These are phyloP conservation scores for Eueremaeus valkanovi DNA, from an alignment of 2,888 invertebrate species.

Conservation along the genomic window DNA sequence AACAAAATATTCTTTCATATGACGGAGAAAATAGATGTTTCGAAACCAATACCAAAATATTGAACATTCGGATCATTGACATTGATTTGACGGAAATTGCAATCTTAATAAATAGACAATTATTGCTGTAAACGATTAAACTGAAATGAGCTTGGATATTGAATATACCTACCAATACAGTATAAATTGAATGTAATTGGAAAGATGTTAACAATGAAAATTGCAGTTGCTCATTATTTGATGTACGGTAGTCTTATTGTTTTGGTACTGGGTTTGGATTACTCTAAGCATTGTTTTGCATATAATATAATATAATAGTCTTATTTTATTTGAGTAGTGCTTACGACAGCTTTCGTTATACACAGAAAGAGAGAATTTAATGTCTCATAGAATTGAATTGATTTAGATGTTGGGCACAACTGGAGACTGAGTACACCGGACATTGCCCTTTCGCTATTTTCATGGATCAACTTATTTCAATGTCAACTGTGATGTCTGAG, in stretches of 20 bases:
- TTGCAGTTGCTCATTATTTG: too few relatives aligned
- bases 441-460: conserved; percentile 10
- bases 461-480: conserved; percentile 12
- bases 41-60: neutral
- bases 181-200: too few relatives aligned
- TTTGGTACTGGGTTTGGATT: too few relatives aligned
- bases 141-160: too few relatives aligned
- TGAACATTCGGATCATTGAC: neutral
- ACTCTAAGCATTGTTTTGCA: too few relatives aligned
- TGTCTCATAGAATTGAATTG: too few relatives aligned
- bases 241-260: too few relatives aligned
- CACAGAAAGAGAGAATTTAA: neutral
- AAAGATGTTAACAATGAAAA: too few relatives aligned
- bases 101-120: neutral
- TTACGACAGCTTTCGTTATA: neutral
- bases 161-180: too few relatives aligned
- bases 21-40: neutral
- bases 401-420: neutral
- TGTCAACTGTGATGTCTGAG: conserved; percentile 32
- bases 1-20: neutral
- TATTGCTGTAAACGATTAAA: neutral
- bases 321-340: neutral
- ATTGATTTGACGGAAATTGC: neutral
- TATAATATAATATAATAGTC: too few relatives aligned
- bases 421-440: neutral